Percentiles rank a stretch among this genome's conserved stretches.
Evolutionary conservation across 2,113 vertebrate genomes (phyloP).

Genomic region (Parotia lawesii): DNA sequence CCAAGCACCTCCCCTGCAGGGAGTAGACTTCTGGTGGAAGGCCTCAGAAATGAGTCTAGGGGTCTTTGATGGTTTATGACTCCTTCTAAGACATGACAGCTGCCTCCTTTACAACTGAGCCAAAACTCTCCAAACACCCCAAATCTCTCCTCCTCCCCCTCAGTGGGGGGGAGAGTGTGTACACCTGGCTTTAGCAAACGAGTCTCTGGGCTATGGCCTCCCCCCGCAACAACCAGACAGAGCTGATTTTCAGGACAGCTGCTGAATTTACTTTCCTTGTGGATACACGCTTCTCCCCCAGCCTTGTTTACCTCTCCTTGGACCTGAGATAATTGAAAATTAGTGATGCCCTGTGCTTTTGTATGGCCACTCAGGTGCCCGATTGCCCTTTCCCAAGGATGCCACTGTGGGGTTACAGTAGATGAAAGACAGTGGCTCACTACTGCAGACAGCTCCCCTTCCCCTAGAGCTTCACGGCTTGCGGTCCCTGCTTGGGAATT

Average conservation of each 20-base stretch:
- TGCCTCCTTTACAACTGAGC: not conserved
- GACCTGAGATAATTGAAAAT: not conserved
- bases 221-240: fast-evolving
- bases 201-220: not conserved
- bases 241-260: not conserved
- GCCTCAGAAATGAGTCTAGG: not conserved
- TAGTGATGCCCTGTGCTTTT: not conserved
- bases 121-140: not conserved
- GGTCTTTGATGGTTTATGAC: not conserved
- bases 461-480: not conserved
- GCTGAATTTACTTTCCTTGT: not conserved
- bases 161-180: not conserved
- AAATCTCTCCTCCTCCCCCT: not conserved
- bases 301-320: not conserved
- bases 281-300: no score
- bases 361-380: not conserved
- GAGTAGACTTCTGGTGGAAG: not conserved
- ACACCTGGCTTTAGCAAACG: not conserved
- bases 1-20: not conserved
- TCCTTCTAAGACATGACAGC: not conserved
- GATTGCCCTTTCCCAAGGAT: not conserved
- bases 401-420: not conserved
- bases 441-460: not conserved
- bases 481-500: not conserved
- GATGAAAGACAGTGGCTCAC: not conserved